phyloP scores from a whole-genome alignment of 1,140 invertebrate species.

The Drosophila lini region DNA sequence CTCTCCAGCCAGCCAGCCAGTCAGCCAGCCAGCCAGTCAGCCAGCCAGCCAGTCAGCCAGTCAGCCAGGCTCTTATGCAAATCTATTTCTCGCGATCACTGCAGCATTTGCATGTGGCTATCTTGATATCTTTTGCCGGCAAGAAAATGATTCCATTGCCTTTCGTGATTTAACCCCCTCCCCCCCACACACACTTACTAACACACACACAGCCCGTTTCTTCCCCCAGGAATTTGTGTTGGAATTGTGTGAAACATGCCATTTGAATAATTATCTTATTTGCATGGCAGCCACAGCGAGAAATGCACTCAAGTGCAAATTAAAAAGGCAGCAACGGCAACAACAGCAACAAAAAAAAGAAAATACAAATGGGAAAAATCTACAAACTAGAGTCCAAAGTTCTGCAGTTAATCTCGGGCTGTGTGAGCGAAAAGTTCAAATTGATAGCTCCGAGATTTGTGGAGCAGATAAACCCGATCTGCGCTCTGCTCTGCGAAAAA shows the following conservation, averaged over 20 bases:
- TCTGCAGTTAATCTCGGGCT: slow-evolving; percentile 63
- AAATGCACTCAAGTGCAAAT: slow-evolving; percentile 71
- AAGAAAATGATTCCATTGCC: slow-evolving; percentile 81
- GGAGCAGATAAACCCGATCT: slow-evolving; percentile 67
- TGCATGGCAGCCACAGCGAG: slow-evolving; percentile 71
- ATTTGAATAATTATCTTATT: slow-evolving; percentile 84
- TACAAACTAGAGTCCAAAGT: slow-evolving; percentile 49
- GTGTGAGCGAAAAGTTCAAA: slow-evolving; percentile 72
- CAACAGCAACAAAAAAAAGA: background rate
- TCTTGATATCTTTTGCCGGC: slow-evolving; percentile 77
- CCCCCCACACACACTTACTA: background rate
- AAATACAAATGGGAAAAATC: slow-evolving; percentile 20
- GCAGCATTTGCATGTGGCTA: slow-evolving; percentile 79
- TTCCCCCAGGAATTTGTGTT: slow-evolving; percentile 69
- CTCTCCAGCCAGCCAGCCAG: slow-evolving; percentile 16
- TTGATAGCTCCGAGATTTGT: slow-evolving; percentile 77
- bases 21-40: background rate
- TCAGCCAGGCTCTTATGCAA: slow-evolving; percentile 65
- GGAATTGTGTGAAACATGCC: slow-evolving; percentile 84
- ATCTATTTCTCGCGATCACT: slow-evolving; percentile 81
- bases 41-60: no score
- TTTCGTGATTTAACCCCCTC: slow-evolving; percentile 63
- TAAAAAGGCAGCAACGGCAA: slow-evolving; percentile 50
- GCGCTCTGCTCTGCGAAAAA: slow-evolving; percentile 59
- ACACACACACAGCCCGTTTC: slow-evolving; percentile 8